Percentiles rank a stretch among this genome's conserved stretches.
Evolutionary conservation across 2,113 vertebrate genomes (phyloP).

Genomic region (Phalacrocorax carbo): DNA sequence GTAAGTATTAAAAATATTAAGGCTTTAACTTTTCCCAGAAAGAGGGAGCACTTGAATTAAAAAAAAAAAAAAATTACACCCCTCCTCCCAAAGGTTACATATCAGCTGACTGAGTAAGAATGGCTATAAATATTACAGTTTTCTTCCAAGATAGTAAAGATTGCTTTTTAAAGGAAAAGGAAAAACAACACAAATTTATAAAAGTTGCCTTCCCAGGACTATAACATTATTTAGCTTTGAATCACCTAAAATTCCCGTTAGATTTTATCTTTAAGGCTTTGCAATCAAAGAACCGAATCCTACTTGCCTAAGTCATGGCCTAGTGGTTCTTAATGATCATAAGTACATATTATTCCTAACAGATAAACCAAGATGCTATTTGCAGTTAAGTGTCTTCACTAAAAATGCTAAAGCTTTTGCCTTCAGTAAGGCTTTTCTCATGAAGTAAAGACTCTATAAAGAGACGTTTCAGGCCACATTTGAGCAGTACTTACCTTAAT

Average conservation of each 20-base stretch:
- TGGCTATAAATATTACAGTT: not conserved
- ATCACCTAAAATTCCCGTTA: not conserved
- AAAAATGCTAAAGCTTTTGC: not conserved
- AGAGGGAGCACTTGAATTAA: not conserved
- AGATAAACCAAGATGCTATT: slow-evolving; percentile 3
- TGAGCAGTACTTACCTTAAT: slow-evolving; percentile 84
- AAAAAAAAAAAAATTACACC: not conserved
- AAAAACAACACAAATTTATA: not conserved
- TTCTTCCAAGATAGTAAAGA: not conserved
- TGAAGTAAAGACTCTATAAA: not conserved
- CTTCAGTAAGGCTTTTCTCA: not conserved
- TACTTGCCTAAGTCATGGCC: not conserved
- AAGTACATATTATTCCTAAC: not conserved
- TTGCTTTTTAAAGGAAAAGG: not conserved
- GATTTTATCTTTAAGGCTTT: not conserved
- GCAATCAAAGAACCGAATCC: not conserved
- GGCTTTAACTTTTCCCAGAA: not conserved
- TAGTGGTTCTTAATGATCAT: not conserved
- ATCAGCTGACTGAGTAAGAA: too few species aligned
- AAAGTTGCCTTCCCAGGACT: not conserved
- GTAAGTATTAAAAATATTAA: not conserved
- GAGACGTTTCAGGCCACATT: not conserved
- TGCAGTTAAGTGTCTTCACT: not conserved
- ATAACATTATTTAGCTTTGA: not conserved
- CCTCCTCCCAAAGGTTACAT: not conserved